phyloP scores from a whole-genome alignment of 2,797 vertebrate genomes.

The Hydrophis major region DNA sequence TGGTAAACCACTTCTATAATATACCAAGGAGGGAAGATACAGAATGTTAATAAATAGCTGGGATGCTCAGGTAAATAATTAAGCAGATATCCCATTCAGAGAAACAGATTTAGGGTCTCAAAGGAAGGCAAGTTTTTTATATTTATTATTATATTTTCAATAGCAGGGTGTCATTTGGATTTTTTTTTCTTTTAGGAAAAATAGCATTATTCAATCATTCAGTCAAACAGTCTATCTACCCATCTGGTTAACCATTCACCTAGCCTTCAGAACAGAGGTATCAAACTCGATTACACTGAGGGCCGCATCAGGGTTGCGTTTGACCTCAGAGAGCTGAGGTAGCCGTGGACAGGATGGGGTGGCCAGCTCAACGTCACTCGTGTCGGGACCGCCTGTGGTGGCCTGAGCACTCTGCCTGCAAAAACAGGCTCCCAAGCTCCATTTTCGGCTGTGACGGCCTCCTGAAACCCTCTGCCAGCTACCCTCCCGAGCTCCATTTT shows the following conservation, averaged over 20 bases:
- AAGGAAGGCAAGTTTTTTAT: background rate
- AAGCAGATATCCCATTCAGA: background rate
- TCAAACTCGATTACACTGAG: no score
- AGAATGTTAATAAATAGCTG: background rate
- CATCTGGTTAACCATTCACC: background rate
- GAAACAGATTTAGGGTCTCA: background rate
- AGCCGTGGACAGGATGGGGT: no score
- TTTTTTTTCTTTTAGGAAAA: background rate
- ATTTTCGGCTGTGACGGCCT: no score
- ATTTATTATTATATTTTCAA: background rate
- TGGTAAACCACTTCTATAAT: background rate
- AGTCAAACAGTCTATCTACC: background rate
- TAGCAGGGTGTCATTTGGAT: background rate
- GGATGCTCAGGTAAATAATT: background rate
- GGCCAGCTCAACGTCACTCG: no score
- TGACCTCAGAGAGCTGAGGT: no score
- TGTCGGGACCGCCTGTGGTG: no score
- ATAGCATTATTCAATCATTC: background rate
- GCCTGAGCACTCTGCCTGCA: no score
- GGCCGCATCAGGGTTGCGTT: no score
- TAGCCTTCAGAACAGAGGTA: no score
- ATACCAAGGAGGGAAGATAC: background rate
- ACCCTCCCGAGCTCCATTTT: no score
- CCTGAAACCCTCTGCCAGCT: no score
- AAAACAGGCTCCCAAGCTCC: no score